Percentiles rank a stretch among this genome's conserved stretches.
Conservation (phyloP, 2,888 invertebrate genomes). For the Xestobium rufovillosum region DNA sequence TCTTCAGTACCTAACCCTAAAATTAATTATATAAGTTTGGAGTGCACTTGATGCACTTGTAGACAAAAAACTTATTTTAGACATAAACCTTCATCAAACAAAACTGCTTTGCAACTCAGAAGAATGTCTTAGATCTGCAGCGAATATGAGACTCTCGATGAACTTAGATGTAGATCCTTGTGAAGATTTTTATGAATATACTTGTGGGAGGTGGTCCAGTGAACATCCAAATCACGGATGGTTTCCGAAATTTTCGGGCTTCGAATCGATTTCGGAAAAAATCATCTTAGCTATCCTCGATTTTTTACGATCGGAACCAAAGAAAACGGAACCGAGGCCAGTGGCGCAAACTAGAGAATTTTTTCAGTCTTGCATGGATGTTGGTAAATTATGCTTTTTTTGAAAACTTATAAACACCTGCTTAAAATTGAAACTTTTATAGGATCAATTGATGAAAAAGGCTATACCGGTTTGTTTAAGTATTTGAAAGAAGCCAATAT, state of each 20-base stretch:
- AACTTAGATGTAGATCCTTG: slow-evolving; percentile 66
- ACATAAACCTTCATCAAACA: no score
- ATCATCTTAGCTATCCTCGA: slow-evolving; percentile 57
- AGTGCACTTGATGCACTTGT: no score
- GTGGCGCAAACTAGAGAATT: slow-evolving; percentile 61
- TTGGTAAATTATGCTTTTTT: no score
- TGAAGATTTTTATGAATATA: slow-evolving; percentile 71
- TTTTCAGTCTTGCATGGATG: slow-evolving; percentile 63
- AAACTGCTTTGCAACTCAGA: slow-evolving; percentile 59
- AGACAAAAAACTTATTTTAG: no score
- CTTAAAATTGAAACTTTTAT: no score
- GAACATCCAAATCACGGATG: slow-evolving; percentile 69
- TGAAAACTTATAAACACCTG: no score
- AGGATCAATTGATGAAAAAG: slow-evolving; percentile 54
- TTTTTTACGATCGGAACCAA: slow-evolving; percentile 51
- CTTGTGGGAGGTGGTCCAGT: slow-evolving; percentile 68
- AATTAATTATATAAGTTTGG: no score
- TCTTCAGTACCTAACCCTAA: no score
- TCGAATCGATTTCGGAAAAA: slow-evolving; percentile 57
- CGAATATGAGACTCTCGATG: slow-evolving; percentile 68
- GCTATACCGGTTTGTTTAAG: slow-evolving; percentile 53
- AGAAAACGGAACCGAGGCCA: slow-evolving; percentile 49
- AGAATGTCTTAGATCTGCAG: slow-evolving; percentile 65
- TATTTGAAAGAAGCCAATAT: slow-evolving; percentile 54
- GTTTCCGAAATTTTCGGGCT: slow-evolving; percentile 65